phyloP scores from a whole-genome alignment of 1,140 invertebrate genomes.

The Diorhabda elongata region DNA sequence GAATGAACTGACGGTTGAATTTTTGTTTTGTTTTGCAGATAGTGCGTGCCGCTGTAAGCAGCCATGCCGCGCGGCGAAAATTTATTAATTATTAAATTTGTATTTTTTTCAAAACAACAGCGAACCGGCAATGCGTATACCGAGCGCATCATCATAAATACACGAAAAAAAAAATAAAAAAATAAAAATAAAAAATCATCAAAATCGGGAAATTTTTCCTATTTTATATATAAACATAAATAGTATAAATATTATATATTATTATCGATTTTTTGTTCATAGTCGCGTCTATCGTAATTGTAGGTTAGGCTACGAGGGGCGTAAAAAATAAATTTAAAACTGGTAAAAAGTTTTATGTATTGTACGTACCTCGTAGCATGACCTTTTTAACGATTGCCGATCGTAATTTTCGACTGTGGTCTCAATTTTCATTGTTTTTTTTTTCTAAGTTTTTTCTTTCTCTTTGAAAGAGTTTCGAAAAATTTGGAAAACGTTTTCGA shows the following conservation, averaged over 20 bases:
- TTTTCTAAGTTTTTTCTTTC: conserved; percentile 23
- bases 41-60: conserved; percentile 42
- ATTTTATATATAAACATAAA: conserved; percentile 16
- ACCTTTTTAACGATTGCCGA: conserved; percentile 6
- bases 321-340: conserved; percentile 7
- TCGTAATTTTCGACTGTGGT: conserved; percentile 37
- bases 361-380: conserved; percentile 27
- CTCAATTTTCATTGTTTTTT: conserved; percentile 40
- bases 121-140: conserved; percentile 46
- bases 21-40: conserved; percentile 40
- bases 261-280: conserved; percentile 13
- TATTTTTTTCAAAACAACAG: conserved; percentile 44
- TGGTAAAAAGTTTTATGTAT: not conserved
- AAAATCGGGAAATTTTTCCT: conserved; percentile 15
- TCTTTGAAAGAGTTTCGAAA: conserved; percentile 13
- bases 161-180: conserved; percentile 15
- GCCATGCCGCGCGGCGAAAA: conserved; percentile 40
- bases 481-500: conserved; percentile 19
- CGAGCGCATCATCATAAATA: conserved; percentile 36
- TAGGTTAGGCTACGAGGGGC: conserved; percentile 9
- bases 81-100: conserved; percentile 36
- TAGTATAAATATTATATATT: conserved; percentile 21
- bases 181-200: conserved; percentile 13
- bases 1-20: not conserved
- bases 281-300: conserved; percentile 8